Conservation (phyloP, 2,888 invertebrate species). For the Ditula angustiorana region DNA sequence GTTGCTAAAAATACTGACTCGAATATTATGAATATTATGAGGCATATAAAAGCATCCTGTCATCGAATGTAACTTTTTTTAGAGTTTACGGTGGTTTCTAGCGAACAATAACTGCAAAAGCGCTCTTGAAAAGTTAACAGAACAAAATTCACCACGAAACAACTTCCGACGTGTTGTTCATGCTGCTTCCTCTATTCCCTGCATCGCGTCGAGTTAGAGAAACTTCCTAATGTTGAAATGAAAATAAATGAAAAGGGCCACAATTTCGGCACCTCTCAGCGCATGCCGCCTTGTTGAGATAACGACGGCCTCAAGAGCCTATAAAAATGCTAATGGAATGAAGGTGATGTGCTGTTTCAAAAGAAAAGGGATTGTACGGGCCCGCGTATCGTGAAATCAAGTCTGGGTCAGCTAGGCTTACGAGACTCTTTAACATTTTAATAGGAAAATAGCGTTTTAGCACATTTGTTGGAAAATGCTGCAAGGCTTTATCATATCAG, state of each 20-base stretch:
- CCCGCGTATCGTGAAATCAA: constrained; percentile 36
- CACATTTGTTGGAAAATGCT: constrained; percentile 6
- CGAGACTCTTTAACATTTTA: constrained; percentile 34
- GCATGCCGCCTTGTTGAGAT: constrained; percentile 56
- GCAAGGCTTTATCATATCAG: constrained; percentile 1
- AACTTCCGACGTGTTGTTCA: not conserved
- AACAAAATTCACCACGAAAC: not conserved
- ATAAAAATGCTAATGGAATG: constrained; percentile 73
- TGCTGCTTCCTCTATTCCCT: not conserved
- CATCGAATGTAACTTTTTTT: not conserved
- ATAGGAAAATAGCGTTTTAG: constrained; percentile 23
- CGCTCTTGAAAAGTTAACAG: not conserved
- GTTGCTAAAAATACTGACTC: no score
- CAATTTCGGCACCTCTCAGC: constrained; percentile 50
- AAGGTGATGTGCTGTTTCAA: constrained; percentile 60
- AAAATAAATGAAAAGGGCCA: constrained; percentile 53
- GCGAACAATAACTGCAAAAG: not conserved
- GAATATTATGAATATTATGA: not conserved
- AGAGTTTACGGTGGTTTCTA: not conserved
- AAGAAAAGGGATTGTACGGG: constrained; percentile 51
- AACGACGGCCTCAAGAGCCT: constrained; percentile 61
- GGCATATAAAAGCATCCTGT: not conserved
- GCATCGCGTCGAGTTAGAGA: constrained; percentile 11
- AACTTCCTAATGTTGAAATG: constrained; percentile 53
- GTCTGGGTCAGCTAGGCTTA: constrained; percentile 33